These are phyloP conservation scores for Agrochola macilenta DNA, from an alignment of 2,888 invertebrate genomes.

Conservation along the genomic window DNA sequence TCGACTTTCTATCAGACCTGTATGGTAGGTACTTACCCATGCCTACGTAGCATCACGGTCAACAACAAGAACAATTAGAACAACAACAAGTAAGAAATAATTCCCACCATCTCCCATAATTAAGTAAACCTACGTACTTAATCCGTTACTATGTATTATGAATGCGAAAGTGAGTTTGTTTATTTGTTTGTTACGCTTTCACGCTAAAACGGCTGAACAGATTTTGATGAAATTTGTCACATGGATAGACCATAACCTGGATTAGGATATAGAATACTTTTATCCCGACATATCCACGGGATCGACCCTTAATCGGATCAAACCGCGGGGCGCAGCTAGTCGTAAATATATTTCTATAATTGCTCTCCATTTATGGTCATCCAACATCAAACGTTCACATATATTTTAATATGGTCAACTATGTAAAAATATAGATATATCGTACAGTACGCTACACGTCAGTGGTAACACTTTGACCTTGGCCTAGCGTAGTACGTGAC, in stretches of 20 bases:
- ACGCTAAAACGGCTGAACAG: no score
- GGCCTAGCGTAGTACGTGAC: no score
- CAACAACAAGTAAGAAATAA: slow-evolving; percentile 27
- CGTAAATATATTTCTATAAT: no score
- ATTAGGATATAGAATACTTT: no score
- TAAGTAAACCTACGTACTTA: not conserved
- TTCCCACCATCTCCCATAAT: not conserved
- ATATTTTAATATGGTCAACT: not conserved
- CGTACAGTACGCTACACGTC: not conserved
- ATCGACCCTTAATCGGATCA: no score
- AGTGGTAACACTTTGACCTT: not conserved
- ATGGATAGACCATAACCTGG: no score
- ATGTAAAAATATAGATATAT: not conserved
- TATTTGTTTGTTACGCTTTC: no score
- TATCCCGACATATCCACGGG: no score
- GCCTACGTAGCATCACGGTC: not conserved
- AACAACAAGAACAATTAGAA: slow-evolving; percentile 36
- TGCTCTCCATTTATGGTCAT: no score
- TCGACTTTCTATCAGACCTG: slow-evolving; percentile 28
- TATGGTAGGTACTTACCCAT: not conserved
- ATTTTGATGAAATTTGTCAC: no score
- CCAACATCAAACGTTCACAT: not conserved
- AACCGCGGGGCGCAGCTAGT: no score
- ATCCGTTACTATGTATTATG: not conserved
- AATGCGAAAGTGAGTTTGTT: no score